A percentile compares a stretch with the other conserved stretches of the same genome.
phyloP scores from a whole-genome alignment of 2,113 vertebrate genomes.

The Oxyruncus cristatus region DNA sequence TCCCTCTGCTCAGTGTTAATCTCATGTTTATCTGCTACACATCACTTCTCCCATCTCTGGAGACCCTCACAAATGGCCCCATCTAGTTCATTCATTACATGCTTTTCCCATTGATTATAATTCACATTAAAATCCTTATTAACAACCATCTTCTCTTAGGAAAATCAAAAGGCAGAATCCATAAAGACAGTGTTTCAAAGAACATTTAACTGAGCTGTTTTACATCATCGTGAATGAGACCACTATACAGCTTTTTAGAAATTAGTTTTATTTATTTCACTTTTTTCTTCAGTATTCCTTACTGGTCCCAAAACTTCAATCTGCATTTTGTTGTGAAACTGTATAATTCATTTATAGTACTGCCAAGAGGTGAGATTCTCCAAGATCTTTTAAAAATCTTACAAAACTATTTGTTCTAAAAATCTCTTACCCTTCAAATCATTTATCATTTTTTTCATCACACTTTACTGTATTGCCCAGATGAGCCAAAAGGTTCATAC shows the following conservation, averaged over 20 bases:
- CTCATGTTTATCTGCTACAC: neutral
- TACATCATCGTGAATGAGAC: neutral
- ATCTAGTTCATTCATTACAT: neutral
- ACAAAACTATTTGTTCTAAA: neutral
- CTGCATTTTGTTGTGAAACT: neutral
- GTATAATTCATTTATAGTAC: neutral
- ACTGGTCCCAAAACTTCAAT: neutral
- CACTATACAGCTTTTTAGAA: neutral
- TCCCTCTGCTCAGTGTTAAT: neutral
- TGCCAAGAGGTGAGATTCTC: neutral
- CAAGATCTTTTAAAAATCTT: neutral
- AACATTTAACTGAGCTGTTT: neutral
- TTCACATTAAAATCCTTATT: neutral
- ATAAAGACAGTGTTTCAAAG: neutral
- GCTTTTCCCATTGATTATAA: neutral
- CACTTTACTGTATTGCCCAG: neutral
- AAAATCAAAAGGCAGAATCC: neutral
- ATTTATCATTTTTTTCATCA: neutral
- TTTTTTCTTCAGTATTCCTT: neutral
- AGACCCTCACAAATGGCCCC: neutral
- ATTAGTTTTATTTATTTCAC: neutral
- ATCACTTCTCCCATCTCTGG: neutral
- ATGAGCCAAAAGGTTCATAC: neutral
- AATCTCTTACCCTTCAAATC: neutral
- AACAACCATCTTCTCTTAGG: neutral